Evolutionary conservation across 2,888 invertebrate species (phyloP).

Genomic region (Amphipyra tragopoginis): DNA sequence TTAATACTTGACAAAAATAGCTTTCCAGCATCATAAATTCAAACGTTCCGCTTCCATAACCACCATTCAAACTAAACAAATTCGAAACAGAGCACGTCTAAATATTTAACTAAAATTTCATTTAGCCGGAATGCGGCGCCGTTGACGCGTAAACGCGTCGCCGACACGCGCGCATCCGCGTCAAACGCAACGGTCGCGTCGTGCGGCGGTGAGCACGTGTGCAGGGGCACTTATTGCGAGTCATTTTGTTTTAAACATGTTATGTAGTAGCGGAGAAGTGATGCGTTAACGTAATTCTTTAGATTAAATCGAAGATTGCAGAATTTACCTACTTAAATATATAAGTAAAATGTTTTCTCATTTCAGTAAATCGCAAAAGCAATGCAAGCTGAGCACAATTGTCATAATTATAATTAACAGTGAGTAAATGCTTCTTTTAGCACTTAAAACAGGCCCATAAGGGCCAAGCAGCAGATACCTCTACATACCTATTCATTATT

Average conservation of each 20-base stretch:
- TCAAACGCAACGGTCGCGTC: constrained; percentile 61
- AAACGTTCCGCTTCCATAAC: constrained; percentile 29
- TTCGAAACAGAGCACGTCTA: constrained; percentile 45
- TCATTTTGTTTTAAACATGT: constrained; percentile 25
- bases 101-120: constrained; percentile 54
- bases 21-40: constrained; percentile 21
- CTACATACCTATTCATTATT: too few relatives aligned
- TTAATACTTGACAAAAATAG: too few relatives aligned
- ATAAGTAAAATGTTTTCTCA: too few relatives aligned
- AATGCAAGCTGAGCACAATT: too few relatives aligned
- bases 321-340: too few relatives aligned
- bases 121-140: constrained; percentile 46
- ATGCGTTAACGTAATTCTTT: neutral
- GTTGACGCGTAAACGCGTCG: constrained; percentile 62
- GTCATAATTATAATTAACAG: too few relatives aligned
- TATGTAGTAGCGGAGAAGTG: neutral
- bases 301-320: neutral
- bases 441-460: too few relatives aligned
- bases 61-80: constrained; percentile 33
- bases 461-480: too few relatives aligned
- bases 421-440: too few relatives aligned
- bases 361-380: neutral
- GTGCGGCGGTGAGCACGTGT: constrained; percentile 29
- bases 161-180: constrained; percentile 62
- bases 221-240: constrained; percentile 38